These are phyloP conservation scores for Crossocerus cetratus DNA, from an alignment of 2,888 invertebrate genomes.

Conservation along the genomic window DNA sequence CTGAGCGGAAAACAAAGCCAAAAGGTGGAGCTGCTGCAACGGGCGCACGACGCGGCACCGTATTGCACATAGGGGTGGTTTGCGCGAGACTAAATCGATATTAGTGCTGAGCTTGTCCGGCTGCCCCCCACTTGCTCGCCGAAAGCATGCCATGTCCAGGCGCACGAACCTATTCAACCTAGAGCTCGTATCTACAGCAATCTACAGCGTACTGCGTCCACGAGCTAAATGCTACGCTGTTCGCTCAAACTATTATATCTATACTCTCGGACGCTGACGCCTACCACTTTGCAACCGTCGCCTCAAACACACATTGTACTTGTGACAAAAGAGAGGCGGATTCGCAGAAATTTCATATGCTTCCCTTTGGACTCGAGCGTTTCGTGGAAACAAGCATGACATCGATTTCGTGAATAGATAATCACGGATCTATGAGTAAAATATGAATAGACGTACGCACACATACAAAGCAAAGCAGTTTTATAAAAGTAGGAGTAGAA, in stretches of 20 bases:
- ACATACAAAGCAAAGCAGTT: background rate
- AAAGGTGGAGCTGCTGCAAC: slow-evolving; percentile 51
- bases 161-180: slow-evolving; percentile 27
- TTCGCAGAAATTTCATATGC: background rate
- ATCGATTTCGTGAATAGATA: background rate
- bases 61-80: slow-evolving; percentile 66
- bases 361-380: no score
- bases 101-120: slow-evolving; percentile 64
- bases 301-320: background rate
- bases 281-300: slow-evolving; percentile 31
- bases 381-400: background rate
- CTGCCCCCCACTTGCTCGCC: slow-evolving; percentile 46
- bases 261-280: slow-evolving; percentile 30
- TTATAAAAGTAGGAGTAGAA: background rate
- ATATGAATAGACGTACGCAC: background rate
- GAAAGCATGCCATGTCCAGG: slow-evolving; percentile 40
- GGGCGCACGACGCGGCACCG: slow-evolving; percentile 36
- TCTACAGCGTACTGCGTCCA: no score
- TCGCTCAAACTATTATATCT: background rate
- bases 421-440: background rate
- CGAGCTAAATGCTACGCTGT: no score
- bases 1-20: slow-evolving; percentile 42
- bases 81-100: slow-evolving; percentile 73
- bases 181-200: no score
- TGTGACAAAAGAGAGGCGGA: background rate